A percentile compares a stretch with the other conserved stretches of the same genome.
phyloP scores from a whole-genome alignment of 2,113 vertebrate genomes.

The Lethenteron reissneri region DNA sequence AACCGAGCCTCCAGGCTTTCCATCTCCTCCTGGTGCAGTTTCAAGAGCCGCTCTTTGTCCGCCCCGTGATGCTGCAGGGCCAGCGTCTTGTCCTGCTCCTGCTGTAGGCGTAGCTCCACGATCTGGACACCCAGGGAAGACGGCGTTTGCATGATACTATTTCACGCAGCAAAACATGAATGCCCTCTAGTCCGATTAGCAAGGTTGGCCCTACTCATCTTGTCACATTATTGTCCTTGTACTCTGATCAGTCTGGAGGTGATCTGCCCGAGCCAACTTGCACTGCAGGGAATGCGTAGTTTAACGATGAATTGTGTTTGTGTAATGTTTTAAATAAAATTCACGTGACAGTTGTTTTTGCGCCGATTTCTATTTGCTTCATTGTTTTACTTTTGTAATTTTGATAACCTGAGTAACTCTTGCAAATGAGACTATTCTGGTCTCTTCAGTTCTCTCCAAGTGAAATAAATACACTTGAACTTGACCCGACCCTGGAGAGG shows the following conservation, averaged over 20 bases:
- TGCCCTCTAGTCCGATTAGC: constrained; percentile 14
- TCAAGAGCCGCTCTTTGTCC: constrained; percentile 73
- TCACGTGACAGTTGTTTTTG: too few relatives aligned
- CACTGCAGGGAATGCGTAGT: constrained; percentile 53
- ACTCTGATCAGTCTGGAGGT: not conserved
- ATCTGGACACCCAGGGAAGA: constrained; percentile 98
- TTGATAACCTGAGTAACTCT: too few relatives aligned
- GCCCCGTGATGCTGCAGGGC: constrained; percentile 72
- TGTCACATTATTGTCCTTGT: constrained; percentile 6
- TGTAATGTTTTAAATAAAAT: too few relatives aligned
- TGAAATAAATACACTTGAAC: too few relatives aligned
- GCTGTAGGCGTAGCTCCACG: constrained; percentile 82
- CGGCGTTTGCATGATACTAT: constrained; percentile 39
- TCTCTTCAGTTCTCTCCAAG: too few relatives aligned
- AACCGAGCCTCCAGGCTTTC: constrained; percentile 54
- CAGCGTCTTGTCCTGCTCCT: constrained; percentile 91
- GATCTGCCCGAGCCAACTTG: constrained; percentile 11
- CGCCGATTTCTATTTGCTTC: too few relatives aligned
- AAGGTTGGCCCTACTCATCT: constrained; percentile 15
- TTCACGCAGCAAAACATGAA: constrained; percentile 28
- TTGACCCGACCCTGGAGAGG: too few relatives aligned
- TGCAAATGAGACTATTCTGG: too few relatives aligned
- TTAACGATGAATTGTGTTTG: not conserved
- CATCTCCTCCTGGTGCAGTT: constrained; percentile 63
- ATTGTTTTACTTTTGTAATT: too few relatives aligned